Base-by-base conservation (phyloP, 2,888 invertebrate species). In the Ametastegia equiseti region DNA sequence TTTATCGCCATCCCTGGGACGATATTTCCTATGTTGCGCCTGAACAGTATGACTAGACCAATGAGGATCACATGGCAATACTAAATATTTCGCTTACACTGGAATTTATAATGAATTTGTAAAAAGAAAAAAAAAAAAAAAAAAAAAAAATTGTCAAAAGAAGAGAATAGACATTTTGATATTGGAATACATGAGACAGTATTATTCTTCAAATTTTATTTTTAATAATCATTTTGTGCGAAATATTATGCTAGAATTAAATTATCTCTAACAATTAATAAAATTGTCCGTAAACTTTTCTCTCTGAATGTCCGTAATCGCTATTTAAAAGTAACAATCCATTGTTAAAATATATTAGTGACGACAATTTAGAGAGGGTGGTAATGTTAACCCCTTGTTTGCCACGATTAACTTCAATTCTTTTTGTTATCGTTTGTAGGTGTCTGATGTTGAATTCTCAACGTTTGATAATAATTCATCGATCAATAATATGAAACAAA, bases 1-100 rank as follows among this genome's bases (percentile, higher is more conserved):
- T 99, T 4, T 99, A 99, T 93, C 96, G 99, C 87, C 99, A 99
- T 92, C 99, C 99, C 0, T 99, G 99, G 99, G 99, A 99, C 91
- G 99, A 99, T 92, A 99, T 99, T 93, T 96, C 96, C 0, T 97
- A 97, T 90, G 95, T 97, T 83, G 93, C 97, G 90, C 97, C 97
- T 4, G 97, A 97, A 88, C 94, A 95, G 89, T 95, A 94, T 90
- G 93, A 93, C 85, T 93, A 89, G 87, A n/a, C 85, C 27, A 57
- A 15, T 80, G n/a, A n/a, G n/a, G n/a, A 71, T 81, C 80, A 81
- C 80, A 77, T 82, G 81, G 81, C 54, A 81, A 82, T 81, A 81
- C 81, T 80, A 60, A 82, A 86, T 82, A 81, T 84, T 83, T 83
- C 23, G n/a, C 1, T 19, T 19, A 6, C 5, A n/a, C 23, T 23